Evolutionary conservation across 2,888 invertebrate genomes (phyloP), one percentile per base, ranked within the genome.

Genomic region (Coelinius sp.): DNA sequence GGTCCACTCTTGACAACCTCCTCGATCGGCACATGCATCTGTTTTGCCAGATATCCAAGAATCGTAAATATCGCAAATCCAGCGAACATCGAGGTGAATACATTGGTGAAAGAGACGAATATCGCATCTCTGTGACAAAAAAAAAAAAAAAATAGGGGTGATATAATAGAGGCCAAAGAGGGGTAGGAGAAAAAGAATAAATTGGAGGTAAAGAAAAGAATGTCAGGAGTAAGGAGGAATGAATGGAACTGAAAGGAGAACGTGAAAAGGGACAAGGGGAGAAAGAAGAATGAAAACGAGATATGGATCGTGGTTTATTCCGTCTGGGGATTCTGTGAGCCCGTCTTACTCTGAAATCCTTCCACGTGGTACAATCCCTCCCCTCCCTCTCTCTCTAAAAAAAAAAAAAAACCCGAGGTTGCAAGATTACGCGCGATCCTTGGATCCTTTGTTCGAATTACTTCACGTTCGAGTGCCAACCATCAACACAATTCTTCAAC

Each of bases 21-120:
- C 73, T 90, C 89, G 56, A 94, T 91, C 31, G 91, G 91, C 10
- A 93, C 90, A 5, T 91, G 90, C 90, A 93, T 91, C 78, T 91
- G 89, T 69, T 90, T 88, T 0, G 93, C 92, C 82, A 93, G 90
- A 81, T 94, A 94, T 0, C 95, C 95, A 66, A 94, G 89, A 68
- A 94, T 92, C 31, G 94, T 91, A 89, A 95, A 95, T 68, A 95
- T 93, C 2, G 93, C 94, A 76, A 94, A 92, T 0, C 94, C 94
- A 20, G 95, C 94, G 83, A 94, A 94, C 72, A 94, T 89, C 0
- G 93, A 93, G 0, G 94, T 95, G 76, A 91, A 89, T 78, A 92
- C 92, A 87, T 93, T 94, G 75, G 93, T 90, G 0, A 92, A 85
- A 31, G 92, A 92, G 67, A 95, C 94, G 75, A 95, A 90, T 25